A percentile compares a stretch with the other conserved stretches of the same genome.
Evolutionary conservation across 1,140 invertebrate genomes (phyloP).

Genomic region (Samia ricini): DNA sequence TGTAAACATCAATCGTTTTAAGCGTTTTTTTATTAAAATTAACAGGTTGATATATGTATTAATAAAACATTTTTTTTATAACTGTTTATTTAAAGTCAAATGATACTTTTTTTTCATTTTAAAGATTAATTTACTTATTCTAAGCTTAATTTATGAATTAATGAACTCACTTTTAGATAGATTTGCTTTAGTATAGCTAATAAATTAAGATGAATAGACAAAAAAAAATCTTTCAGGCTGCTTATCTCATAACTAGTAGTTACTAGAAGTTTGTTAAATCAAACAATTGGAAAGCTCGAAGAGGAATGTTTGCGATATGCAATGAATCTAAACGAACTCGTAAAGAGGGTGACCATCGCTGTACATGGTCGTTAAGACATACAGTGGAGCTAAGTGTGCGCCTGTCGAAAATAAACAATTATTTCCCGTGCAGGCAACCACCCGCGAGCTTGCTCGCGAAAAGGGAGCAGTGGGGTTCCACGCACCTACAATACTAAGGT

Average conservation of each 20-base stretch:
- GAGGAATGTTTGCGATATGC: slow-evolving; percentile 3
- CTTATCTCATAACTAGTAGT: no score
- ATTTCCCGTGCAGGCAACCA: slow-evolving; percentile 48
- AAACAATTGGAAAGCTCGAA: neutral
- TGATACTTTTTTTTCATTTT: no score
- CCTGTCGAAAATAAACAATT: slow-evolving; percentile 74
- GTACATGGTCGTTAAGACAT: slow-evolving; percentile 31
- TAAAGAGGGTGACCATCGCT: slow-evolving; percentile 26
- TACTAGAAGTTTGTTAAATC: neutral
- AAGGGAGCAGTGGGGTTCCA: slow-evolving; percentile 40
- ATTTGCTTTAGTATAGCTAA: no score
- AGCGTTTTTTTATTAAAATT: neutral
- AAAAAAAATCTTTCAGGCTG: no score
- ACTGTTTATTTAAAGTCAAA: no score
- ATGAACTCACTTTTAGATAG: no score
- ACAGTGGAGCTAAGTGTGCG: slow-evolving; percentile 45
- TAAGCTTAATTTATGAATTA: no score
- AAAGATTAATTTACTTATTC: no score
- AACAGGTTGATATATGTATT: no score
- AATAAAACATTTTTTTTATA: no score
- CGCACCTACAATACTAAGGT: neutral
- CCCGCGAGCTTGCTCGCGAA: slow-evolving; percentile 50
- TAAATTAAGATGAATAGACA: no score
- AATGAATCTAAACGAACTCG: slow-evolving; percentile 25
- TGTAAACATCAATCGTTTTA: slow-evolving; percentile 6